phyloP scores from a whole-genome alignment of 2,797 vertebrate genomes.

The Amniataba percoides region DNA sequence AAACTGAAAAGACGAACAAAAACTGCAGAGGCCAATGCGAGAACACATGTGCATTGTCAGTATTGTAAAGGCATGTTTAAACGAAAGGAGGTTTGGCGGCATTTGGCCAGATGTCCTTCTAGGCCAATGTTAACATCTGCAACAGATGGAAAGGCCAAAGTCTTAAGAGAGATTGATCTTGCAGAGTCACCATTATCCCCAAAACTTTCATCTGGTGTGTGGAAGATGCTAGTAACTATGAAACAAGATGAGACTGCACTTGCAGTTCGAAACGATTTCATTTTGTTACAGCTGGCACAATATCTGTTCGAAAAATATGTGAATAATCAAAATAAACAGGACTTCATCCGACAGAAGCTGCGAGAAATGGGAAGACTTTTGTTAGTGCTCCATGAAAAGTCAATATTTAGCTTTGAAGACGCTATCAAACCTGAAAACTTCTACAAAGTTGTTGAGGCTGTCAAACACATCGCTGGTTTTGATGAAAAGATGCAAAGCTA shows the following conservation, averaged over 20 bases:
- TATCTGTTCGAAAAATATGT: conserved; percentile 41
- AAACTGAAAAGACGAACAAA: conserved; percentile 36
- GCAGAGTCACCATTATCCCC: neutral
- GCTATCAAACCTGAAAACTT: conserved; percentile 64
- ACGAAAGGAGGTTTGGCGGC: conserved; percentile 6
- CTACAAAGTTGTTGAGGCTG: conserved; percentile 37
- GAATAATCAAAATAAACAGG: conserved; percentile 24
- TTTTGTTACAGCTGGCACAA: conserved; percentile 59
- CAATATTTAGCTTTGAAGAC: conserved; percentile 47
- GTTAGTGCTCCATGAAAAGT: conserved; percentile 46
- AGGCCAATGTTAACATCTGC: neutral
- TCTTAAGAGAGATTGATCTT: conserved; percentile 2
- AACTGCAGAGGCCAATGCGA: accelerated
- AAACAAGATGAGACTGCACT: conserved; percentile 45
- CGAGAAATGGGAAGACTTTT: conserved; percentile 66
- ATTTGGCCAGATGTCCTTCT: conserved; percentile 34
- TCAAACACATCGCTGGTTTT: conserved; percentile 50
- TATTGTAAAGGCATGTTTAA: conserved; percentile 55
- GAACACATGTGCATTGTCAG: conserved; percentile 42
- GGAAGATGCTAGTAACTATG: conserved; percentile 57
- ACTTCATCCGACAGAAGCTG: conserved; percentile 53
- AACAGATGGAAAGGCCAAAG: neutral
- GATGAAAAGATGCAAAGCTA: conserved; percentile 39
- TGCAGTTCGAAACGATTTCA: conserved; percentile 55
- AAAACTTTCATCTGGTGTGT: conserved; percentile 23